Evolutionary conservation across 2,113 vertebrate genomes (phyloP).

Genomic region (Solea senegalensis): DNA sequence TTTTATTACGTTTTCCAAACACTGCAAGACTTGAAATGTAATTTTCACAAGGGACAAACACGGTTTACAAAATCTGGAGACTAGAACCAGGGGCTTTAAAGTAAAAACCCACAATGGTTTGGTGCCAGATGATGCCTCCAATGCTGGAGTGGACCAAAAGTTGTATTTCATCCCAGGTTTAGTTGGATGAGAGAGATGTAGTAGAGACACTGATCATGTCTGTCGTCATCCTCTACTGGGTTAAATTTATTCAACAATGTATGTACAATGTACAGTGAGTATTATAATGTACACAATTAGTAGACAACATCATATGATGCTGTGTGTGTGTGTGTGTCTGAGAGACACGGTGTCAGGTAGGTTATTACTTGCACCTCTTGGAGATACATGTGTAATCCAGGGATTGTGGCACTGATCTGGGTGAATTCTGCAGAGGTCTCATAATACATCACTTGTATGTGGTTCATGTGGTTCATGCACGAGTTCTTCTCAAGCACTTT

Average conservation of each 20-base stretch:
- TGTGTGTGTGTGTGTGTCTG: slow-evolving; percentile 19
- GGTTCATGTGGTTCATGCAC: slow-evolving; percentile 1
- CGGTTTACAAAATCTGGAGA: not conserved
- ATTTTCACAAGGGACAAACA: not conserved
- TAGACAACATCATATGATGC: not conserved
- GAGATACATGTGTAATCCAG: slow-evolving; percentile 27
- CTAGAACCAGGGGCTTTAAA: not conserved
- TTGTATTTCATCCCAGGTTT: slow-evolving; percentile 41
- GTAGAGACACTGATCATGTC: slow-evolving; percentile 42
- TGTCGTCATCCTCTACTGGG: slow-evolving; percentile 34
- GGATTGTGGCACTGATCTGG: slow-evolving; percentile 3
- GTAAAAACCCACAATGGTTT: not conserved
- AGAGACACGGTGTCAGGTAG: not conserved
- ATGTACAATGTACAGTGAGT: not conserved
- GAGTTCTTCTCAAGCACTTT: slow-evolving; percentile 12
- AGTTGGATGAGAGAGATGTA: slow-evolving; percentile 20
- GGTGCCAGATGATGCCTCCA: slow-evolving; percentile 44
- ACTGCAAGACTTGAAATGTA: not conserved
- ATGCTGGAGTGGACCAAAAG: slow-evolving; percentile 14
- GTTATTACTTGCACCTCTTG: slow-evolving; percentile 19
- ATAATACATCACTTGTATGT: slow-evolving; percentile 8
- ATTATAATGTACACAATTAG: not conserved
- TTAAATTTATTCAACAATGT: slow-evolving; percentile 7
- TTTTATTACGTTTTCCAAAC: not conserved
- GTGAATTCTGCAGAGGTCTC: slow-evolving; percentile 1